A percentile compares a stretch with the other conserved stretches of the same genome.
Conservation (phyloP, 2,888 invertebrate species). For the Lasius platythorax region DNA sequence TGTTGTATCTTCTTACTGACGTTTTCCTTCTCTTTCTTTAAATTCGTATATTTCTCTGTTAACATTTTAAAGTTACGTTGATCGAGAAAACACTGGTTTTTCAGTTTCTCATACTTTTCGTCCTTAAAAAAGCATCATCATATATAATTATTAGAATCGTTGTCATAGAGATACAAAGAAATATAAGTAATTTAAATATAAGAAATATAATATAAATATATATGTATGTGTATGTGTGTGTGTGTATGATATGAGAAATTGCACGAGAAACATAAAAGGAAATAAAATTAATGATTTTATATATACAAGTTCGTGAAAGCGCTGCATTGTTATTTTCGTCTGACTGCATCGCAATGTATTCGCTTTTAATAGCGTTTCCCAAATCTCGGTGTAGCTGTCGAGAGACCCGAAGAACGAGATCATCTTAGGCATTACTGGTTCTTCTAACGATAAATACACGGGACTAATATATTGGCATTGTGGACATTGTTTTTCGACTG, state of each 20-base stretch:
- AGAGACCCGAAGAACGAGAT: constrained; percentile 59
- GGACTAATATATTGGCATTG: constrained; percentile 57
- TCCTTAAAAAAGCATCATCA: constrained; percentile 61
- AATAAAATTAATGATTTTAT: neutral
- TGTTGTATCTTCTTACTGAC: constrained; percentile 43
- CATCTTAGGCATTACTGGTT: constrained; percentile 60
- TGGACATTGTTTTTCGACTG: constrained; percentile 64
- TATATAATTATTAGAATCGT: neutral
- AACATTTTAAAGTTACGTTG: constrained; percentile 33
- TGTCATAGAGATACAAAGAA: neutral
- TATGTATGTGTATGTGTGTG: too few relatives aligned
- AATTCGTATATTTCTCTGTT: constrained; percentile 39
- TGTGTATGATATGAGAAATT: too few relatives aligned
- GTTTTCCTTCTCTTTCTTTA: constrained; percentile 32
- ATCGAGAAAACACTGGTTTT: constrained; percentile 34
- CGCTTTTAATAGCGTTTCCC: constrained; percentile 53
- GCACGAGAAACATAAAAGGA: neutral
- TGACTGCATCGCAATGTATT: constrained; percentile 62
- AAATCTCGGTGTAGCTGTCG: constrained; percentile 9
- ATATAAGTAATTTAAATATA: neutral
- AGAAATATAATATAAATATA: neutral
- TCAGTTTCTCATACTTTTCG: constrained; percentile 66
- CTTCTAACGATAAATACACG: constrained; percentile 56
- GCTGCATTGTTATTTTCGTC: constrained; percentile 55
- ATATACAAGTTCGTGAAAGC: constrained; percentile 66